Percentiles rank a stretch among this genome's conserved stretches.
These are phyloP conservation scores for Pelecanus crispus DNA, from an alignment of 2,113 vertebrate genomes.

Conservation along the genomic window DNA sequence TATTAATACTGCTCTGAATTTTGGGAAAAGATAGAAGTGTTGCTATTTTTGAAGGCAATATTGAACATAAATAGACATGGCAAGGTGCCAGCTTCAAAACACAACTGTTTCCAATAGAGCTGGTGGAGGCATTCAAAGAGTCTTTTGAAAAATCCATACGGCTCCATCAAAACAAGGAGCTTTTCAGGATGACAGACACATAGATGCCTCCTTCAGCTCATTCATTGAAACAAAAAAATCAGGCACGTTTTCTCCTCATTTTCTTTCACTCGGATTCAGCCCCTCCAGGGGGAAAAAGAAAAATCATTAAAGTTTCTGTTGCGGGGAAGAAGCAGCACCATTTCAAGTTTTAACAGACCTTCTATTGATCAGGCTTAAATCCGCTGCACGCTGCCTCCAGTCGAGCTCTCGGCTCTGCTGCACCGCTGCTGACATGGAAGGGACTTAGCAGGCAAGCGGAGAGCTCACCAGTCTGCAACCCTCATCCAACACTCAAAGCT, in stretches of 20 bases:
- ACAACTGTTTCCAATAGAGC: background rate
- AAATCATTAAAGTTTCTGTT: background rate
- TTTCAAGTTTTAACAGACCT: constrained; percentile 27
- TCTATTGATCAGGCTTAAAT: background rate
- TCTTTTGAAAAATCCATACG: constrained; percentile 42
- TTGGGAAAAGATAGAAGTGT: background rate
- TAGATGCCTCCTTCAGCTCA: constrained; percentile 36
- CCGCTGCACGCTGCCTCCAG: rapidly evolving
- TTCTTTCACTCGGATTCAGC: constrained; percentile 5
- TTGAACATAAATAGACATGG: constrained; percentile 50
- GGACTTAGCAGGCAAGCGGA: background rate
- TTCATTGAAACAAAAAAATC: background rate
- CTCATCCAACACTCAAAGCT: background rate
- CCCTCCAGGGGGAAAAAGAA: background rate
- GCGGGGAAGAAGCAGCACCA: background rate
- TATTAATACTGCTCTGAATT: background rate
- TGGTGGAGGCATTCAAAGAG: background rate
- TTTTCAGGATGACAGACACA: constrained; percentile 19
- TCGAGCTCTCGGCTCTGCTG: rapidly evolving
- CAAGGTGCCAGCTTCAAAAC: constrained; percentile 41
- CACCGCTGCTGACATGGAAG: background rate
- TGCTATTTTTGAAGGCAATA: constrained; percentile 45
- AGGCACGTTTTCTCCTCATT: background rate
- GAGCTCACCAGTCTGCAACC: background rate
- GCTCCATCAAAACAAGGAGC: constrained; percentile 54